Conservation (phyloP, 2,888 invertebrate species). For the Lottia gigantea region DNA sequence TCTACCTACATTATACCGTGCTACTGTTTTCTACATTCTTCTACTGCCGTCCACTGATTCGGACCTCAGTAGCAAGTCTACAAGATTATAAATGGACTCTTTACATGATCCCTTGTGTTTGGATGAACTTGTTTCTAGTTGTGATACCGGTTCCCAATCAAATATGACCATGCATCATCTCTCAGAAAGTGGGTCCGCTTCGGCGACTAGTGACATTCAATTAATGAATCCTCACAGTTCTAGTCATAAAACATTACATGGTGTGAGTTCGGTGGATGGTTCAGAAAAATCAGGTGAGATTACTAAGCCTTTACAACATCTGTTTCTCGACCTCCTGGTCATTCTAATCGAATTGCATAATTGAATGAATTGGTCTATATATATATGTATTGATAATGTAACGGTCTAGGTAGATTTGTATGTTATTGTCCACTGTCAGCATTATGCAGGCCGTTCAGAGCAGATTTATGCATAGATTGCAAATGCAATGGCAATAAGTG, state of each 20-base stretch:
- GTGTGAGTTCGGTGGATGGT: conserved; percentile 41
- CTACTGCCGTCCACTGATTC: background rate
- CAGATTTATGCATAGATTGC: too few relatives aligned
- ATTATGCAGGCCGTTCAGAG: too few relatives aligned
- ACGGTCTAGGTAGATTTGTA: too few relatives aligned
- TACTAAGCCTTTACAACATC: too few relatives aligned
- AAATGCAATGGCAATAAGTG: too few relatives aligned
- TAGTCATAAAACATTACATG: conserved; percentile 32
- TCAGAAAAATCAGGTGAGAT: conserved; percentile 38
- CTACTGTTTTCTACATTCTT: background rate
- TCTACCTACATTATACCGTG: conserved; percentile 1
- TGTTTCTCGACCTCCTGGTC: too few relatives aligned
- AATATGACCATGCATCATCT: conserved; percentile 44
- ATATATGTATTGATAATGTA: too few relatives aligned
- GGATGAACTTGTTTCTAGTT: conserved; percentile 50
- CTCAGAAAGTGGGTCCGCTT: conserved; percentile 25
- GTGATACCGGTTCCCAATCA: conserved; percentile 30
- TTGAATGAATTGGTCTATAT: too few relatives aligned
- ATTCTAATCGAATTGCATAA: too few relatives aligned
- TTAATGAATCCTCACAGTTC: conserved; percentile 31
- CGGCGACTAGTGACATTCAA: conserved; percentile 28
- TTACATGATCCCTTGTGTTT: conserved; percentile 54
- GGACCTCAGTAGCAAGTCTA: conserved; percentile 12
- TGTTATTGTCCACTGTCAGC: too few relatives aligned
- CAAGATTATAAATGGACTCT: conserved; percentile 55